Evolutionary conservation across 2,888 invertebrate species (phyloP), one percentile per base, ranked within the genome.

Genomic region (Lacanobia oleracea): DNA sequence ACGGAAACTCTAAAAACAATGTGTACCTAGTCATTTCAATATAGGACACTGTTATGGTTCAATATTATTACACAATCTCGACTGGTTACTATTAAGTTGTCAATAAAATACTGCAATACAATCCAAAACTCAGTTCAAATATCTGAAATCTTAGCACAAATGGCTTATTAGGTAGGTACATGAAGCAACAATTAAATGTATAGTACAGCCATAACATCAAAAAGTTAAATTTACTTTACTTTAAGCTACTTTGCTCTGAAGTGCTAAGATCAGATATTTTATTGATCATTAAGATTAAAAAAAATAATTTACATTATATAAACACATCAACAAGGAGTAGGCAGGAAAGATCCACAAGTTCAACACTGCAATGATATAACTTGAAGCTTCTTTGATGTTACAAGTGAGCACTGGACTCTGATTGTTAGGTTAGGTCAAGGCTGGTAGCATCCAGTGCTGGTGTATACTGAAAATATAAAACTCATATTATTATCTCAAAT

Each of bases 51-150:
- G 90, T 88, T 88, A 85, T 88, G 87, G 86, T 89, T 84, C 79
- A 87, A 89, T 86, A 92, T 85, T 86, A 92, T 85, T 89, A 93
- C 86, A 91, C 90, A 92, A 91, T 90, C 83, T 89, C 88, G 90
- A 92, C 89, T 85, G 87, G 87, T 90, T 92, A 91, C 73, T 77
- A 76, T 86, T 90, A 89, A 89, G 83, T 90, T 90, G 89, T 92
- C 90, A 92, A 91, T 77, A 89, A 91, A 94, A 94, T 94, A 95
- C 93, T 94, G 94, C 93, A 93, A 90, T 89, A 91, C 89, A 91
- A 91, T 91, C 88, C 88, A 91, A 91, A 92, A 85, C 87, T 87
- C 86, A 81, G 77, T 84, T 76, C 65, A 84, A 92, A 91, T 89
- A 91, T 92, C 89, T 90, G 84, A 65, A 80, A 91, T 87, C 93